phyloP scores from a whole-genome alignment of 2,888 invertebrate genomes.

The Chymomyza amoena region DNA sequence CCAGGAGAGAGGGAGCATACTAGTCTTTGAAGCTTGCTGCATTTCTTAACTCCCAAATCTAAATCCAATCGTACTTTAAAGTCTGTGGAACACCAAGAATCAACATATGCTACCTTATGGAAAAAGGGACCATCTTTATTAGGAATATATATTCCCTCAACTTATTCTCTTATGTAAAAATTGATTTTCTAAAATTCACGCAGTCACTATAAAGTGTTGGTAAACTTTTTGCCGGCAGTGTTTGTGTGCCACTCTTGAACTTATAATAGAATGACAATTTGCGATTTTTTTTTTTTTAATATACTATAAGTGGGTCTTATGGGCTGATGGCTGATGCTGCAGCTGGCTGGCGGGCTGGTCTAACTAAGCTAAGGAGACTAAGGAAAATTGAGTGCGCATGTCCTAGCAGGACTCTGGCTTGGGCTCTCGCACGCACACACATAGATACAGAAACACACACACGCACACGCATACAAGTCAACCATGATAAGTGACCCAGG shows the following conservation, averaged over 20 bases:
- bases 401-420: slow-evolving; percentile 41
- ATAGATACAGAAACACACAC: slow-evolving; percentile 9
- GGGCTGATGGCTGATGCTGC: not conserved
- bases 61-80: no score
- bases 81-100: no score
- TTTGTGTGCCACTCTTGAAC: not conserved
- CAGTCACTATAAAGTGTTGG: no score
- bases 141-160: no score
- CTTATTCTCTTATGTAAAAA: no score
- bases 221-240: not conserved
- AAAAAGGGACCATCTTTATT: no score
- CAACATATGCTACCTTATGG: no score
- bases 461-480: slow-evolving; percentile 16
- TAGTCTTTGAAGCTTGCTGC: no score
- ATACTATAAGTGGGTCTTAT: not conserved
- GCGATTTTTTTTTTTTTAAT: not conserved
- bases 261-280: not conserved
- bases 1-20: no score
- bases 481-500: slow-evolving; percentile 24
- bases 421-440: slow-evolving; percentile 20
- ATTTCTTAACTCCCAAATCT: no score
- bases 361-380: not conserved
- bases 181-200: no score
- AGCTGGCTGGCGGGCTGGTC: not conserved
- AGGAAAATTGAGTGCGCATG: slow-evolving; percentile 50